These are phyloP conservation scores for Pelobates fuscus DNA, from an alignment of 2,113 vertebrate genomes.

Conservation along the genomic window DNA sequence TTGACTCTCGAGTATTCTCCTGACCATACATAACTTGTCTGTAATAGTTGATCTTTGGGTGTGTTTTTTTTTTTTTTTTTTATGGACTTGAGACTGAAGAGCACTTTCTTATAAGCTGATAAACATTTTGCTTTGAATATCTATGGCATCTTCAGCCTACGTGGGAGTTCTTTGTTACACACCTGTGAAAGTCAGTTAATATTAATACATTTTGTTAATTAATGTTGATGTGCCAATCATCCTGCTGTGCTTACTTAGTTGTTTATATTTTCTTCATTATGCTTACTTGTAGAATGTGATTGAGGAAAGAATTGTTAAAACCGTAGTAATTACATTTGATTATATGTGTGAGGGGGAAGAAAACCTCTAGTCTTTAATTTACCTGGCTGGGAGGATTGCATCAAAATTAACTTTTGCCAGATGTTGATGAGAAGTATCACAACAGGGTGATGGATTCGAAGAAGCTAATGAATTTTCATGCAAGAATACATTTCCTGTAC, in stretches of 20 bases:
- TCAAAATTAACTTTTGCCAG: slow-evolving; percentile 45
- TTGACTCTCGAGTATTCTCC: no score
- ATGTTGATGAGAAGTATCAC: slow-evolving; percentile 43
- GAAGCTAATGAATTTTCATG: slow-evolving; percentile 25
- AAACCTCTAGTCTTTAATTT: slow-evolving; percentile 49
- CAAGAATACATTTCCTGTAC: background rate
- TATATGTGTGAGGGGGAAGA: slow-evolving; percentile 38
- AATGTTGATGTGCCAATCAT: slow-evolving; percentile 24
- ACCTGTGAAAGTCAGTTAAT: slow-evolving; percentile 22
- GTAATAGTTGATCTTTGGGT: no score
- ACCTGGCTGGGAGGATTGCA: slow-evolving; percentile 44
- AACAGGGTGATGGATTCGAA: slow-evolving; percentile 42
- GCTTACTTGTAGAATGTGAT: slow-evolving; percentile 38
- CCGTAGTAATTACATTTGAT: slow-evolving; percentile 46
- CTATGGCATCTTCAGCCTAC: background rate
- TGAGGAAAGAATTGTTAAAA: slow-evolving; percentile 49
- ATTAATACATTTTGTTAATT: slow-evolving; percentile 39
- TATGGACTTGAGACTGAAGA: no score
- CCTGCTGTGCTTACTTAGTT: slow-evolving; percentile 1
- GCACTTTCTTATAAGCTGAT: no score
- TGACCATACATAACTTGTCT: no score
- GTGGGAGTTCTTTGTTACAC: background rate
- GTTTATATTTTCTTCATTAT: slow-evolving; percentile 29
- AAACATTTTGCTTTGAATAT: background rate
- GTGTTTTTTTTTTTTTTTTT: no score